Evolutionary conservation across 2,888 invertebrate species (phyloP), one percentile per base, ranked within the genome.

Genomic region (Sipha maydis): DNA sequence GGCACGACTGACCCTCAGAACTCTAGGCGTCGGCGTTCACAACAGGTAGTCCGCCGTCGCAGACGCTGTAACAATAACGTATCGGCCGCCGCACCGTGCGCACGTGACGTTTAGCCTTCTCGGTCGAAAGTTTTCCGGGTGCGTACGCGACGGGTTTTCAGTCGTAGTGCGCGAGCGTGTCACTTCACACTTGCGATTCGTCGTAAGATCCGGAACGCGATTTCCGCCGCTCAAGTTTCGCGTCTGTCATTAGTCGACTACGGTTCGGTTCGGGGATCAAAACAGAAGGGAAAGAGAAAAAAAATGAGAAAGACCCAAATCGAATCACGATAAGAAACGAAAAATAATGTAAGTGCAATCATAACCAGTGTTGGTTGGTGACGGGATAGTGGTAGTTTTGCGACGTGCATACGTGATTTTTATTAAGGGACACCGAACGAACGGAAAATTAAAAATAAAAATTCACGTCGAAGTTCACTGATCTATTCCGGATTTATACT

Each of bases 41-140:
- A 85, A 85, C 85, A 85, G 85, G 85, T 85, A 85, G 85, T 85
- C 75, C 28, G 48, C 48, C 82, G 56, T 14, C 48, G 48, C 48
- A 3, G 56, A 9, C 76, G 67, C 28, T 38, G 41, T 25, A 78
- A 79, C 61, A 48, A 71, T 82, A 82, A 67, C 85, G 77, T 61
- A 25, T n/a, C 67, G 77, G 85, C 77, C 77, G 31, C 77, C 77
- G 31, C 25, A 31, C 77, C 48, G 77, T 25, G 77, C 67, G 77
- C 85, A 67, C 85, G 77, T 77, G 85, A 84, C 85, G 61, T 69
- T 28, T n/a, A n/a, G 48, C 75, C 61, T n/a, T n/a, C n/a, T 75
- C 3, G 75, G 61, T 41, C 1, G 41, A 28, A 41, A 75, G 61
- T 76, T 61, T 61, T 76, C 83, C 56, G 21, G 28, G 28, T 11